A percentile compares a stretch with the other conserved stretches of the same genome.
phyloP scores from a whole-genome alignment of 92 coral and sea anemone species.

The Porites divaricata region DNA sequence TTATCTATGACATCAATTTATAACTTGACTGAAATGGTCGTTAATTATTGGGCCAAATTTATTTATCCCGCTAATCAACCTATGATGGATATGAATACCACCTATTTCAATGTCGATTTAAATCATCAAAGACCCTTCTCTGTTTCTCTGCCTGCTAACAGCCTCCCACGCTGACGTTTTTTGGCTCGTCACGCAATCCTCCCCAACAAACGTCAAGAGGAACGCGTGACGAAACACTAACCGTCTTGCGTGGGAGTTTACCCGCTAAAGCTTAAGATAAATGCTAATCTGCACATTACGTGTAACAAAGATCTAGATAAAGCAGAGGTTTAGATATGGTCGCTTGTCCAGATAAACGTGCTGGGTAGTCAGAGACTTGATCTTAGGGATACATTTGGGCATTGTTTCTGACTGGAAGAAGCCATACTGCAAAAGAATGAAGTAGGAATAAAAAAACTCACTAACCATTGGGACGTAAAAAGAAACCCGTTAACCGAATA shows the following conservation, averaged over 20 bases:
- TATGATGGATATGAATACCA: background rate
- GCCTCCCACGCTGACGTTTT: too few species aligned
- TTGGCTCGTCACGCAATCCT: too few species aligned
- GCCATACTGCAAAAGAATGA: slow-evolving; percentile 36
- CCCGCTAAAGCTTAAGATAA: background rate
- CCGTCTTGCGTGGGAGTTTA: too few species aligned
- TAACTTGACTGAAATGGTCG: too few species aligned
- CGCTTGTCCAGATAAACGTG: slow-evolving; percentile 81
- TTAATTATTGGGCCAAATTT: too few species aligned
- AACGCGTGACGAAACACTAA: too few species aligned
- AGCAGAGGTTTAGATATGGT: slow-evolving; percentile 75
- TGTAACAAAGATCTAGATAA: background rate
- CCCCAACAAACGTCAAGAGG: too few species aligned
- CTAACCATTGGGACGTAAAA: background rate
- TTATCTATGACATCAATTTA: too few species aligned
- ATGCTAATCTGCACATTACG: background rate
- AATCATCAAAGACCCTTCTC: background rate
- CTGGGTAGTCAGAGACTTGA: slow-evolving; percentile 61
- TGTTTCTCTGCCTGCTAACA: too few species aligned
- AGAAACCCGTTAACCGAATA: background rate
- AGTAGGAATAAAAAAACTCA: background rate
- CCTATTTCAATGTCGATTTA: background rate
- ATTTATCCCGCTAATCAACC: background rate
- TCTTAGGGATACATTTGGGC: slow-evolving; percentile 69
- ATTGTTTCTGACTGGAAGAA: slow-evolving; percentile 65